Base-by-base conservation (phyloP, 2,113 vertebrate species). In the Xyrauchen texanus region DNA sequence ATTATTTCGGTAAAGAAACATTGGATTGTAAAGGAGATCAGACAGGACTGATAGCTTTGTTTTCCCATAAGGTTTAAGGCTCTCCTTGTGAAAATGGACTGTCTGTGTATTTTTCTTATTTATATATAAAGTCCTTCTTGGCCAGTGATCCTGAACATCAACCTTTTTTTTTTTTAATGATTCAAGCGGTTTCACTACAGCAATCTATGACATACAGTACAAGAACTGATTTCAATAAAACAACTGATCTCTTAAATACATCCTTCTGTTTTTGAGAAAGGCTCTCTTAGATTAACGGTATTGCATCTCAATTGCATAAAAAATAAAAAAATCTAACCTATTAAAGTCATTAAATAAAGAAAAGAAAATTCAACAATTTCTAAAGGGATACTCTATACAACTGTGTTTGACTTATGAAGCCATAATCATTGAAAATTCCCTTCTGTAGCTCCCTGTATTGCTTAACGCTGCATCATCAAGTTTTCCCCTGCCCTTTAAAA, bases 291-390 rank as follows among this genome's bases (percentile, higher is more conserved):
- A 86, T 86, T 86, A 80, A 84, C 87, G 4, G 84, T 93, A 93
- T 93, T 93, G 92, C 93, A 93, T 93, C 90, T 90, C 75, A 88
- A 92, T 92, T 91, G 86, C 89, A 77, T 85, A 84, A 79, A 87
- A 83, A 79, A 75, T 80, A 60, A 69, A 85, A 47, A 60, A 57
- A 69, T 74, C 15, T 78, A 85, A 87, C 85, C 82, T 79, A 86
- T 82, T 79, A 82, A 66, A 60, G 84, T 42, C 68, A 85, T 87
- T 83, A 68, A 78, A n/a, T n/a, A n/a, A n/a, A n/a, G n/a, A 80
- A 77, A 85, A 60, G 42, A 87, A 84, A 60, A 16, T 85, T 80
- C 78, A 84, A 68, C 78, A 83, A 83, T 67, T 85, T 89, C 90
- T 90, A 91, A 91, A 92, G 90, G 89, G 90, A 90, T 87, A 65